Percentiles rank a stretch among this genome's conserved stretches.
These are phyloP conservation scores for Neuroterus valhalla DNA, from an alignment of 1,140 invertebrate species.

Conservation along the genomic window DNA sequence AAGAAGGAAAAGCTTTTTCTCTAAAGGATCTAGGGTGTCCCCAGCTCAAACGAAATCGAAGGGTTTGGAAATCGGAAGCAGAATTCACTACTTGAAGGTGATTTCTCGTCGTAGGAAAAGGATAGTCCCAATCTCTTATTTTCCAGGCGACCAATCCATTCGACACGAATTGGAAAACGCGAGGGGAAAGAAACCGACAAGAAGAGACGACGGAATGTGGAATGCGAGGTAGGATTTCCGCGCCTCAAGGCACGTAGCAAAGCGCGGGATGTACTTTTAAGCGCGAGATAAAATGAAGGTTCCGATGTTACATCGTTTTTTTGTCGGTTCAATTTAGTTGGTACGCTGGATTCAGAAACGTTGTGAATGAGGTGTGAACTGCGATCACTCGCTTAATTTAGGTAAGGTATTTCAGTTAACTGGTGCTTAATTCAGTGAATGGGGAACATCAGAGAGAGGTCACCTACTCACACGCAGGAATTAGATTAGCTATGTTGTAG, in stretches of 20 bases:
- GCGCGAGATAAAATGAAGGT: conserved; percentile 2
- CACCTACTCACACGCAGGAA: conserved; percentile 21
- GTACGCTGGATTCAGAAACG: conserved; percentile 14
- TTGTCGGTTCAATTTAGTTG: not conserved
- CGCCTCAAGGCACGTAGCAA: conserved; percentile 16
- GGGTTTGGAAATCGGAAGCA: not conserved
- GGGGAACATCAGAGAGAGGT: conserved; percentile 6
- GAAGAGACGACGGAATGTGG: conserved; percentile 21
- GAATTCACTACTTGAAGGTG: not conserved
- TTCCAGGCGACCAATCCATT: conserved; percentile 59
- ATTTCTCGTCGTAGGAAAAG: not conserved
- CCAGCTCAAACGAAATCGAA: not conserved
- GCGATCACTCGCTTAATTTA: conserved; percentile 11
- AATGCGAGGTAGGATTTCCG: conserved; percentile 14
- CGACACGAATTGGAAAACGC: conserved; percentile 60
- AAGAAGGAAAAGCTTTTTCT: not conserved
- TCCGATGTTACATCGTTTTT: not conserved
- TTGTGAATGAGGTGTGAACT: not conserved
- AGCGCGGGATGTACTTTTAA: conserved; percentile 18
- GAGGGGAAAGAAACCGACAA: conserved; percentile 54
- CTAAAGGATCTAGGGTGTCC: not conserved
- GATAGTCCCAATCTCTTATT: conserved; percentile 59
- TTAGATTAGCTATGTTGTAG: conserved; percentile 24
- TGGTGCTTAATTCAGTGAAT: conserved; percentile 14
- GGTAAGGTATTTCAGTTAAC: conserved; percentile 29